Base-by-base conservation (phyloP, 2,888 invertebrate genomes). In the Drosophila bunnanda region DNA sequence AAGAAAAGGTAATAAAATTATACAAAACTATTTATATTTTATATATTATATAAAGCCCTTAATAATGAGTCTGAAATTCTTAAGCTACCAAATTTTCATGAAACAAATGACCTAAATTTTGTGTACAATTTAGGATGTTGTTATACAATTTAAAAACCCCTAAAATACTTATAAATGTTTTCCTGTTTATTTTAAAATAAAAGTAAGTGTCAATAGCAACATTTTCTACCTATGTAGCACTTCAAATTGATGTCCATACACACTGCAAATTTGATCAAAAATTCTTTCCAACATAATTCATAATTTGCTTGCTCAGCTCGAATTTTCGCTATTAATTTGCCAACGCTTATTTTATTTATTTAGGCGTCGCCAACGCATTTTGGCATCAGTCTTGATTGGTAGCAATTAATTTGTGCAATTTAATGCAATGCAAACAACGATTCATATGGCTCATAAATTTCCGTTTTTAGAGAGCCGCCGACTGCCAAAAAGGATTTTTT, bases 391-490 rank as follows among this genome's bases (percentile, higher is more conserved):
- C 67, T 48, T 55, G 69, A 67, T 46, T 62, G 55, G 43, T 3
- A 9, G 46, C 56, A 68, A 55, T 72, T 58, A 54, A 73, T 70
- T 75, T 48, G 58, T 66, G 75, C 73, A 79, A 70, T 73, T 69
- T 46, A 76, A 66, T 79, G 81, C 80, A 82, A 69, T 55, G 44
- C 59, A 66, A 73, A 79, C 73, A 77, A 53, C 56, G 22, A 28
- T 48, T 60, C 46, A 36, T 25, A 62, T 56, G 59, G 34, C 56
- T 46, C 78, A 75, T 84, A 82, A 82, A 82, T 84, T 77, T 10
- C 10, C 48, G 50, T 58, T 68, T 83, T 86, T 86, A 80, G 50
- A 48, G 68, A 34, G 48, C 48, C 28, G 46, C 44, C 55, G 53
- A 25, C 56, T 50, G 65, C 38, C 53, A 67, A 65, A n/a, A 57